Evolutionary conservation across 2,113 vertebrate genomes (phyloP), one percentile per base, ranked within the genome.

Genomic region (Antidorcas marsupialis): DNA sequence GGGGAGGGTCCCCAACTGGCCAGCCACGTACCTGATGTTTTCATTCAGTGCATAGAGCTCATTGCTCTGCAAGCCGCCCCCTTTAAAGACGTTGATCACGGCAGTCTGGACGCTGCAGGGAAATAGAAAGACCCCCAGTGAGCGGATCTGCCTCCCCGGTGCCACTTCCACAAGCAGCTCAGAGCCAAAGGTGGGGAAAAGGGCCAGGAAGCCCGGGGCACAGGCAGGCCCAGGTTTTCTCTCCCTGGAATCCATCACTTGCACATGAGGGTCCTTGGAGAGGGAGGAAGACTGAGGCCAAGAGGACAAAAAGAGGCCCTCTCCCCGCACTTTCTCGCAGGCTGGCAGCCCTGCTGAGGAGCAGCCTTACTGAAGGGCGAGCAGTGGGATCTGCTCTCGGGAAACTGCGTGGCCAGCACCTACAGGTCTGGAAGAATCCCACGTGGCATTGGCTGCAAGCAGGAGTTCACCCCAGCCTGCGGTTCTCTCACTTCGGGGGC

Each of bases 11-110:
- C 60, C 43, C 17, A n/a, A 1, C 28, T 7, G 50, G 43, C 94
- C 88, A 43, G 36, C 2, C 2, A 95, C 97, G 1, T 98, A 99
- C 99, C 99, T 99, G 99, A 99, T 99, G 98, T 99, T 99, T 98
- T 99, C 99, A 4, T 99, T 99, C 88, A 99, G 99, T 0, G 97
- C 98, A 98, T 99, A 99, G 17, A 99, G 99, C 96, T 99, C 99
- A 43, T 99, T 99, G 85, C 97, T 97, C 98, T 99, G 99, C 95
- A 99, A 97, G 64, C 99, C 98, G 94, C 99, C 99, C 17, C 99
- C 99, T 98, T 99, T 99, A 98, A 99, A 99, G 81, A 99, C 99
- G 45, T 99, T 99, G 98, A 99, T 99, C 97, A 99, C 99, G 23
- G 99, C 99, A 60, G 99, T 99, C 97, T 99, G 99, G 95, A 99